Conservation (phyloP, 1,140 invertebrate genomes). For the Microplitis mediator region DNA sequence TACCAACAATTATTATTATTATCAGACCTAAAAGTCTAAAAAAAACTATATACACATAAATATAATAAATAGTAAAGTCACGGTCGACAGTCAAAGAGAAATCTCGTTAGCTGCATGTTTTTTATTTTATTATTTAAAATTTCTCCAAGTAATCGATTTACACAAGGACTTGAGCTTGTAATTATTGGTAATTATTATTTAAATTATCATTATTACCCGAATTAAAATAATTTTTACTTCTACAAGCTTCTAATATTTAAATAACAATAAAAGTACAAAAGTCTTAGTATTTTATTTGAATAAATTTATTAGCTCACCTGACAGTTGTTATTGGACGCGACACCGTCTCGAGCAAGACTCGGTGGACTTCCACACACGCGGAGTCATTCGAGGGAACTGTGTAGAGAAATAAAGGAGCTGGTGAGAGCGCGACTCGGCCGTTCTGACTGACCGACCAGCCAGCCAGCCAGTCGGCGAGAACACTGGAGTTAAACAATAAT, state of each 20-base stretch:
- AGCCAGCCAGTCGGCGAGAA: conserved; percentile 24
- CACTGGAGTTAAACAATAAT: conserved; percentile 16
- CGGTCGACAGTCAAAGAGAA: conserved; percentile 4
- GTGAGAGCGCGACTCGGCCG: background rate
- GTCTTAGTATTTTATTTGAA: no score
- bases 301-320: background rate
- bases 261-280: no score
- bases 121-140: background rate
- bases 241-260: no score
- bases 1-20: no score
- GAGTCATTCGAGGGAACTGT: conserved; percentile 15
- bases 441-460: conserved; percentile 27
- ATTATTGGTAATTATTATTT: no score
- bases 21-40: background rate
- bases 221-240: background rate
- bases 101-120: background rate
- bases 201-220: no score
- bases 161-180: background rate
- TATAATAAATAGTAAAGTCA: background rate
- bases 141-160: background rate
- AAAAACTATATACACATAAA: background rate
- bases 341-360: conserved; percentile 15
- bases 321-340: background rate
- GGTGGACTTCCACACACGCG: conserved; percentile 1
- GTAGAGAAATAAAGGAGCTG: background rate